A percentile compares a stretch with the other conserved stretches of the same genome.
phyloP scores from a whole-genome alignment of 2,888 invertebrate genomes.

The Malthinus flaveolus region DNA sequence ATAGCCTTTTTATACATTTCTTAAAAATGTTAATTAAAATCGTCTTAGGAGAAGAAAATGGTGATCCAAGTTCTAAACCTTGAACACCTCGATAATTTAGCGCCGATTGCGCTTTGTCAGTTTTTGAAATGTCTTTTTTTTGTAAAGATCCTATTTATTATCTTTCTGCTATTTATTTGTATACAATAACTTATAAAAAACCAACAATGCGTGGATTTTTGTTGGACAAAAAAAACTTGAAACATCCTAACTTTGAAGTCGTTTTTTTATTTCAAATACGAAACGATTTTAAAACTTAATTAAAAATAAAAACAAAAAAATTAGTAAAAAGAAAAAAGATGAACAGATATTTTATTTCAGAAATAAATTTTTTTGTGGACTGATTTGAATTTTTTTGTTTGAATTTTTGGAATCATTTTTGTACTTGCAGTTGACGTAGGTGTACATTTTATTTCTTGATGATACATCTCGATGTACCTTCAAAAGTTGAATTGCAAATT shows the following conservation, averaged over 20 bases:
- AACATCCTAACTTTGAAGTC: conserved; percentile 51
- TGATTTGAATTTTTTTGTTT: conserved; percentile 1
- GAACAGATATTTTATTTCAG: conserved; percentile 27
- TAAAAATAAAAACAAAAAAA: conserved; percentile 50
- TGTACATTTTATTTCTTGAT: neutral
- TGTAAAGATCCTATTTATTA: conserved; percentile 47
- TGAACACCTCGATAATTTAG: neutral
- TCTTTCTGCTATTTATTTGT: conserved; percentile 53
- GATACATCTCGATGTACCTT: neutral
- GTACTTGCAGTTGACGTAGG: neutral
- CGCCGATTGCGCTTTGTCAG: conserved; percentile 29
- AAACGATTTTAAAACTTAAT: conserved; percentile 38
- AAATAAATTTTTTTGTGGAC: neutral
- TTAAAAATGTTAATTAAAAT: conserved; percentile 22
- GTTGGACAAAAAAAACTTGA: conserved; percentile 52
- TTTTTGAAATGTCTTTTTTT: conserved; percentile 52
- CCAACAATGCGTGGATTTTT: conserved; percentile 39
- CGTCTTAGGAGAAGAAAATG: conserved; percentile 7
- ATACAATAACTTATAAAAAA: conserved; percentile 52
- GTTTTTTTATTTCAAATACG: conserved; percentile 41
- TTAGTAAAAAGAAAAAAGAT: conserved; percentile 48
- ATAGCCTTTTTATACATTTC: conserved; percentile 24
- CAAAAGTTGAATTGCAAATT: neutral
- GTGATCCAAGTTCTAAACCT: neutral
- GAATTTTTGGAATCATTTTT: conserved; percentile 4